Percentiles rank a stretch among this genome's conserved stretches.
These are phyloP conservation scores for Eristalis tenax DNA, from an alignment of 2,888 invertebrate genomes.

Conservation along the genomic window DNA sequence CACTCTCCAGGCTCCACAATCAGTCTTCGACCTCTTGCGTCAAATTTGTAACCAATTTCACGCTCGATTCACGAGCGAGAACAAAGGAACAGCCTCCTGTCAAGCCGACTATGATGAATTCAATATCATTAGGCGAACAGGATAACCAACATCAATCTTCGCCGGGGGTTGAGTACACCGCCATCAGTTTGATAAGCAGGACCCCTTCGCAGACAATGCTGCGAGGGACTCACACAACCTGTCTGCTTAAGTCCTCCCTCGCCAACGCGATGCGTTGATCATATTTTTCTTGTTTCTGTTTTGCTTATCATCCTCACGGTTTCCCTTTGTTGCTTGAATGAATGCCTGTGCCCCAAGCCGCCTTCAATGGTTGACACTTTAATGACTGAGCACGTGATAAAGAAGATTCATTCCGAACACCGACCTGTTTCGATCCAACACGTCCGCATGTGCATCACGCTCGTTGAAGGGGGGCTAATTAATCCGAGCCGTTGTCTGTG, in stretches of 20 bases:
- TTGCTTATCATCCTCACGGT: constrained; percentile 18
- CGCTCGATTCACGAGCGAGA: neutral
- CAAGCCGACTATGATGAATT: constrained; percentile 42
- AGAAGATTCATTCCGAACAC: constrained; percentile 10
- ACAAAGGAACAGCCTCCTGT: neutral
- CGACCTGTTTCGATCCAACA: constrained; percentile 26
- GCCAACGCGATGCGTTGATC: neutral
- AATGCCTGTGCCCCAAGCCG: constrained; percentile 19
- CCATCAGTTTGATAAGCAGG: constrained; percentile 49
- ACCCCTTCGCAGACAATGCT: constrained; percentile 8
- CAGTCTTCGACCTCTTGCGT: neutral
- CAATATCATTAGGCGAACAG: constrained; percentile 28
- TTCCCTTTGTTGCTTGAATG: constrained; percentile 34
- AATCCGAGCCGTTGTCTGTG: constrained; percentile 30
- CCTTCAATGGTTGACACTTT: constrained; percentile 56
- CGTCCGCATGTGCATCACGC: constrained; percentile 10
- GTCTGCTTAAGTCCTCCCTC: constrained; percentile 1
- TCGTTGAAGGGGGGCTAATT: constrained; percentile 48
- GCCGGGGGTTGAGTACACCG: constrained; percentile 2
- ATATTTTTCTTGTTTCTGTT: constrained; percentile 19
- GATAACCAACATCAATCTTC: constrained; percentile 53
- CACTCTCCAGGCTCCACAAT: neutral
- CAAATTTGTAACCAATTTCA: neutral
- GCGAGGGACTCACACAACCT: neutral
- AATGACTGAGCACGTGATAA: constrained; percentile 52